Conservation (phyloP, 2,113 vertebrate genomes). For the Hyaena hyaena region DNA sequence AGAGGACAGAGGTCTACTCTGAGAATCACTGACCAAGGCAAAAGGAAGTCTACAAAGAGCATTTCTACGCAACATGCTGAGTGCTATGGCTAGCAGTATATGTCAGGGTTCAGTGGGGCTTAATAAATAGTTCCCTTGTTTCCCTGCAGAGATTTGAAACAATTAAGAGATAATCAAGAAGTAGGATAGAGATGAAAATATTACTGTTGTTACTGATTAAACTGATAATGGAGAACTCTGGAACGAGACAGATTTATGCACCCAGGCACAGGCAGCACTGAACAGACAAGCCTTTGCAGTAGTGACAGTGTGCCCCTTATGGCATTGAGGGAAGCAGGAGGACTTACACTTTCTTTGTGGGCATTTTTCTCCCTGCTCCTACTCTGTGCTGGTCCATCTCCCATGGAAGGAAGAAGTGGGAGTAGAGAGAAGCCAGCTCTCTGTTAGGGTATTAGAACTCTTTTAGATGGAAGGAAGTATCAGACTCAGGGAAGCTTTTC, state of each 20-base stretch:
- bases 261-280: neutral
- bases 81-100: neutral
- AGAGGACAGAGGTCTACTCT: neutral
- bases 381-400: neutral
- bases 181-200: neutral
- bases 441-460: neutral
- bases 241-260: neutral
- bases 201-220: neutral
- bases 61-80: neutral
- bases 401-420: neutral
- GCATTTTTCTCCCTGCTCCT: neutral
- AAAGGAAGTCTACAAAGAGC: conserved; percentile 7
- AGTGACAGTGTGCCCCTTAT: neutral
- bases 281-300: neutral
- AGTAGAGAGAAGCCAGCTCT: neutral
- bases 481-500: neutral
- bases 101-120: neutral
- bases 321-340: neutral
- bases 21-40: neutral
- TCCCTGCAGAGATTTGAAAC: neutral
- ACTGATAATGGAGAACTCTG: neutral
- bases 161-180: neutral
- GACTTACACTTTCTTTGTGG: neutral
- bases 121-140: neutral
- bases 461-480: neutral